phyloP scores from a whole-genome alignment of 2,797 vertebrate genomes.

The Halcyon badia region DNA sequence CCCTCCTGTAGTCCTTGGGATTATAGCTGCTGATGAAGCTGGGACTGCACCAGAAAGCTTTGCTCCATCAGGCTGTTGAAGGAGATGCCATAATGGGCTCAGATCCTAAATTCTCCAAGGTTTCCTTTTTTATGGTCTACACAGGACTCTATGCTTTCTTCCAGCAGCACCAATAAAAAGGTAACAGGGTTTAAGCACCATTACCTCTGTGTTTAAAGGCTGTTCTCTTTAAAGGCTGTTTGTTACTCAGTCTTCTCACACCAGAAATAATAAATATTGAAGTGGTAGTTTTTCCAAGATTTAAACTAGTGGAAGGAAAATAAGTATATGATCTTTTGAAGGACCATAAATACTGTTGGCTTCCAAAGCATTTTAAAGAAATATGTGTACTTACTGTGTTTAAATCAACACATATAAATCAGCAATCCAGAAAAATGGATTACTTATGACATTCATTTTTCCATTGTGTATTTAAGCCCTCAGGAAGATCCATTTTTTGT shows the following conservation, averaged over 20 bases:
- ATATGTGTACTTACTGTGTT: background rate
- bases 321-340: background rate
- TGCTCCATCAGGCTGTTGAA: background rate
- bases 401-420: constrained; percentile 57
- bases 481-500: constrained; percentile 55
- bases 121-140: background rate
- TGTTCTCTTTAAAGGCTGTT: background rate
- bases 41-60: background rate
- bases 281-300: background rate
- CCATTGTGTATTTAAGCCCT: constrained; percentile 62
- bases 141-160: background rate
- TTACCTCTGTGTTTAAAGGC: background rate
- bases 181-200: background rate
- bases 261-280: background rate
- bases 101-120: background rate
- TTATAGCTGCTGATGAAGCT: background rate
- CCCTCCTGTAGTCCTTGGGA: background rate
- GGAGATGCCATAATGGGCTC: background rate
- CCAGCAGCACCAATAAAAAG: background rate
- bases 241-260: background rate
- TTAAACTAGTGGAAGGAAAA: background rate
- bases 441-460: constrained; percentile 53
- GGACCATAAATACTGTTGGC: background rate
- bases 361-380: constrained; percentile 32
- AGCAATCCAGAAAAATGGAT: constrained; percentile 26